Conservation (phyloP, 2,797 vertebrate genomes). For the Chelidonichthys spinosus region DNA sequence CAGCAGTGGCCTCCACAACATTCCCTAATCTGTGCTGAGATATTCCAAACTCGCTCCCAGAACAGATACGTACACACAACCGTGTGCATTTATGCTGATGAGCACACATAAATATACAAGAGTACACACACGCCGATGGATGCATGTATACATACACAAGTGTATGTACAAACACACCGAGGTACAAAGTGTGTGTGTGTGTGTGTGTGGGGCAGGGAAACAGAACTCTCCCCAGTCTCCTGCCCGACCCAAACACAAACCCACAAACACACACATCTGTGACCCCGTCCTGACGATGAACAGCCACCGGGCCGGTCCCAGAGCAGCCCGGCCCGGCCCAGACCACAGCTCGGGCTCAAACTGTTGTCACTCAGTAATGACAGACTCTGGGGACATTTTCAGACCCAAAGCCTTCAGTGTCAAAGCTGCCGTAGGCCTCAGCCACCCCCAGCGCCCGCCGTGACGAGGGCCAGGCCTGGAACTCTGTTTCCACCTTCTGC, state of each 20-base stretch:
- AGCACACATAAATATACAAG: constrained; percentile 69
- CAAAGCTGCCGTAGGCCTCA: constrained; percentile 50
- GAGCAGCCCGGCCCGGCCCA: constrained; percentile 48
- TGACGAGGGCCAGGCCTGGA: constrained; percentile 77
- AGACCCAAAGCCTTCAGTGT: constrained; percentile 53
- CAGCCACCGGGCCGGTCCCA: constrained; percentile 68
- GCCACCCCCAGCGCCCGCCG: constrained; percentile 28
- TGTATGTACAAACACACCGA: constrained; percentile 58
- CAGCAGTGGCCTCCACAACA: constrained; percentile 76
- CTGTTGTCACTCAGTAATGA: constrained; percentile 79
- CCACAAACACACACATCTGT: constrained; percentile 82
- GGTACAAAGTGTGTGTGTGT: constrained; percentile 37
- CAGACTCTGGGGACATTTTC: constrained; percentile 70
- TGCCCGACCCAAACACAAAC: constrained; percentile 82
- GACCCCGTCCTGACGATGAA: constrained; percentile 79
- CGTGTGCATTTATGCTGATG: constrained; percentile 67
- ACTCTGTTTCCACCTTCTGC: constrained; percentile 67
- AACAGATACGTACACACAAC: constrained; percentile 61
- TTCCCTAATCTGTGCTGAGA: constrained; percentile 82
- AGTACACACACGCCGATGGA: constrained; percentile 53
- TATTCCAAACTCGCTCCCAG: constrained; percentile 84
- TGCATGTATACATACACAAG: constrained; percentile 50
- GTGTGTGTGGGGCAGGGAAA: constrained; percentile 52
- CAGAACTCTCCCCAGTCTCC: constrained; percentile 86
- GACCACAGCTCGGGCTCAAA: constrained; percentile 70